These are phyloP conservation scores for Notodonta ziczac DNA, from an alignment of 2,888 invertebrate species.

Conservation along the genomic window DNA sequence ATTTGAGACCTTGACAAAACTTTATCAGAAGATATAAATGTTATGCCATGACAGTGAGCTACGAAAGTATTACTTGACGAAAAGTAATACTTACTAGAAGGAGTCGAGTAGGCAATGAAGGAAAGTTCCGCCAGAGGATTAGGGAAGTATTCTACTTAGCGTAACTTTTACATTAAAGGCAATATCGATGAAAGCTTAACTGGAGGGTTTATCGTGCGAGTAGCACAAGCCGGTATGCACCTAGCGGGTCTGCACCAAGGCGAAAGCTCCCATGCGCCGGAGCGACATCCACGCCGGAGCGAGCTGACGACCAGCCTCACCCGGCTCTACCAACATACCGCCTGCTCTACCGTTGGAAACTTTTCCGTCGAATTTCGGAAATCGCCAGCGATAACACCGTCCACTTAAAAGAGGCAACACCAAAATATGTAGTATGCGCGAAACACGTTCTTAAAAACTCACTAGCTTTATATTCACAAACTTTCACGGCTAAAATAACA, in stretches of 20 bases:
- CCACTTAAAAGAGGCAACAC: constrained; percentile 62
- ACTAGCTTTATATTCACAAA: constrained; percentile 76
- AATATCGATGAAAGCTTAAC: constrained; percentile 68
- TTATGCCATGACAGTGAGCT: not conserved
- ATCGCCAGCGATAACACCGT: constrained; percentile 62
- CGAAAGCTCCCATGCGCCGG: constrained; percentile 71
- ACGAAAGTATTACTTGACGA: not conserved
- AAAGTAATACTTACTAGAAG: constrained; percentile 43
- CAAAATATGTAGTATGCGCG: constrained; percentile 40
- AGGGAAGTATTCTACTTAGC: constrained; percentile 65
- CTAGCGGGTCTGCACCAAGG: constrained; percentile 55
- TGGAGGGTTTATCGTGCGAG: constrained; percentile 51
- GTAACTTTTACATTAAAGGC: constrained; percentile 69
- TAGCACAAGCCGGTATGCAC: constrained; percentile 52
- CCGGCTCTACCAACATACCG: constrained; percentile 57
- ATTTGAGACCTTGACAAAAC: not conserved
- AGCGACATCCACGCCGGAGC: constrained; percentile 53
- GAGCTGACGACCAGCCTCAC: constrained; percentile 54
- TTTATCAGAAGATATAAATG: not conserved
- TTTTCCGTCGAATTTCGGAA: constrained; percentile 80
- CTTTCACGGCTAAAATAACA: constrained; percentile 73
- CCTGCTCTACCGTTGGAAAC: constrained; percentile 65
- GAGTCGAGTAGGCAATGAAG: constrained; percentile 51
- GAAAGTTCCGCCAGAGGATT: constrained; percentile 64
- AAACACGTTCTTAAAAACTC: constrained; percentile 58